Percentiles rank a stretch among this genome's conserved stretches.
These are phyloP conservation scores for Phyllopteryx taeniolatus DNA, from an alignment of 2,113 vertebrate species.

Conservation along the genomic window DNA sequence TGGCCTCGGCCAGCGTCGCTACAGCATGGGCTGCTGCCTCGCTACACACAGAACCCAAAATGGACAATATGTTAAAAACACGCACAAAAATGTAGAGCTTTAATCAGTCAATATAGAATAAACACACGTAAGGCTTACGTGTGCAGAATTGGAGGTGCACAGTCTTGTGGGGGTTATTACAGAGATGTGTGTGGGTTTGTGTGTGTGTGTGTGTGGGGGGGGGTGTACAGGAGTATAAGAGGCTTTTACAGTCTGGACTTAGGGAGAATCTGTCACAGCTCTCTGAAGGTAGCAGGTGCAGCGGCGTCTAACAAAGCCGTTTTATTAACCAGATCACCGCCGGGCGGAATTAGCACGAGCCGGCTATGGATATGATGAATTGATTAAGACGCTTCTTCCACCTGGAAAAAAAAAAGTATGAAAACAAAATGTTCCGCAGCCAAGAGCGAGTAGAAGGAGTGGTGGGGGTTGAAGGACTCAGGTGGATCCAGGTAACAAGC, in stretches of 20 bases:
- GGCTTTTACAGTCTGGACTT: conserved; percentile 68
- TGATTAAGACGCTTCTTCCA: conserved; percentile 34
- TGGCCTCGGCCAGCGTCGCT: conserved; percentile 94
- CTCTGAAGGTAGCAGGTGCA: conserved; percentile 58
- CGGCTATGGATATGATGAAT: conserved; percentile 49
- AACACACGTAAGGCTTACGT: conserved; percentile 1
- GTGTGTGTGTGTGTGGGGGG: conserved; percentile 30
- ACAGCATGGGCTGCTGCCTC: conserved; percentile 97
- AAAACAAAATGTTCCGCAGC: conserved; percentile 58
- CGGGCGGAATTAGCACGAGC: conserved; percentile 53
- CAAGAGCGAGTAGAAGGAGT: conserved; percentile 2
- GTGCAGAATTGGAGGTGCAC: neutral
- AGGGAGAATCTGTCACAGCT: conserved; percentile 64
- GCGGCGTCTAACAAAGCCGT: conserved; percentile 54
- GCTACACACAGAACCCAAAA: conserved; percentile 65
- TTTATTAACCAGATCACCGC: conserved; percentile 58
- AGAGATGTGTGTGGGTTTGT: conserved; percentile 8
- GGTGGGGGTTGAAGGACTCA: conserved; percentile 45
- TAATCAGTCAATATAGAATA: neutral
- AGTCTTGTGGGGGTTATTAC: conserved; percentile 44
- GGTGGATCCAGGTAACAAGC: conserved; percentile 74
- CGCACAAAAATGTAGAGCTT: neutral
- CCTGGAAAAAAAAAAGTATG: neutral
- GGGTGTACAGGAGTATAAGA: conserved; percentile 57
- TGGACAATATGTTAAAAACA: conserved; percentile 2